Evolutionary conservation across 1,140 invertebrate species (phyloP), one percentile per base, ranked within the genome.

Genomic region (Oncopeltus fasciatus): DNA sequence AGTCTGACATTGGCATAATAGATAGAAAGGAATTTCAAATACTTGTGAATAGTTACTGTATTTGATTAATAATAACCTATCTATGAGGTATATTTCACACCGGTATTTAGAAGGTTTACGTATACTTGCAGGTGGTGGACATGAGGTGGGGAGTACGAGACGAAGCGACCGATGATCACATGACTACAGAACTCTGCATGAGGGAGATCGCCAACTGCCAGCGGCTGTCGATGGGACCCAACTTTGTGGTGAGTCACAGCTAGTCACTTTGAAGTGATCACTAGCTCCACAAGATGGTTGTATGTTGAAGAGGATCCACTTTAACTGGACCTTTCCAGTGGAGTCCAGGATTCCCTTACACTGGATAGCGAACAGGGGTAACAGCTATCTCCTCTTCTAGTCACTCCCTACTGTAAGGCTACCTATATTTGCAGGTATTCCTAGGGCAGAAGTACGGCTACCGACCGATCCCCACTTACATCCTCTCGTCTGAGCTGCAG

Each of bases 391-490:
- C n/a, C n/a, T n/a, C n/a, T n/a, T n/a, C n/a, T n/a, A n/a, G n/a
- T n/a, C n/a, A n/a, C n/a, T n/a, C n/a, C n/a, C n/a, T n/a, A n/a
- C n/a, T n/a, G n/a, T n/a, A n/a, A n/a, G n/a, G n/a, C n/a, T n/a
- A n/a, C n/a, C n/a, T n/a, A n/a, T 59, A 9, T 44, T 68, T 71
- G 4, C 66, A 90, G 80, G 92, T 95, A 21, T 96, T 98, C 71
- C 76, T 98, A 0, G 95, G 95, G 0, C 95, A 98, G 76, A 98
- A 98, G 73, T 98, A 98, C 73, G 95, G 95, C 3, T 98, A 98
- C 70, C 80, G 95, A 9, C 95, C 95, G 1, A 93, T 98, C 65
- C 95, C 95, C 2, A 95, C 94, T 0, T 92, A 93, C 70, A 93
- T 98, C 46, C 73, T 95, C 0, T 92, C 90, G 12, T 89, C 89